Percentiles rank a stretch among this genome's conserved stretches.
Evolutionary conservation across 2,797 vertebrate species (phyloP).

Genomic region (Smutsia temminckii): DNA sequence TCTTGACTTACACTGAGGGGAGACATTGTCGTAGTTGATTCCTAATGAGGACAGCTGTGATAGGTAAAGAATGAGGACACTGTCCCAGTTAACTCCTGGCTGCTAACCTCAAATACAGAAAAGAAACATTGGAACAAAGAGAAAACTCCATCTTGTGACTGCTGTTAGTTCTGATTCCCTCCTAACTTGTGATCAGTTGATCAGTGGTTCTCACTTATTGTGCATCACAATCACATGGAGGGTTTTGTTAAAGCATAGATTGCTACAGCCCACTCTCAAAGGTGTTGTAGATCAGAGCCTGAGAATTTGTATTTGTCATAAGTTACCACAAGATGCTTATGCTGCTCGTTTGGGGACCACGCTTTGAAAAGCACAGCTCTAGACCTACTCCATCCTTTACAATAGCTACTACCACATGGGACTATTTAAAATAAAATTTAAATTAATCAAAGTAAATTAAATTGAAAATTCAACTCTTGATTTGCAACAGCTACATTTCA

Average conservation of each 20-base stretch:
- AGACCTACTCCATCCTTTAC: neutral
- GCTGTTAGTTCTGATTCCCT: neutral
- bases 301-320: neutral
- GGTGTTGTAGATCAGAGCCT: neutral
- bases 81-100: slow-evolving; percentile 66
- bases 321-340: neutral
- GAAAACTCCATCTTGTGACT: slow-evolving; percentile 9
- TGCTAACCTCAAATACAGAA: slow-evolving; percentile 24
- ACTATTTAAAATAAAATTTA: neutral
- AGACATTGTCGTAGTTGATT: slow-evolving; percentile 69
- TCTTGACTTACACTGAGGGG: slow-evolving; percentile 34
- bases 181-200: neutral
- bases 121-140: slow-evolving; percentile 14
- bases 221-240: neutral
- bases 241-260: neutral
- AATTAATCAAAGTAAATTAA: neutral
- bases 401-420: neutral
- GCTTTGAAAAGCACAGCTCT: neutral
- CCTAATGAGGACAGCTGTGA: slow-evolving; percentile 68
- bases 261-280: neutral
- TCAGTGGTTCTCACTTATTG: neutral
- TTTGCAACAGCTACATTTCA: neutral
- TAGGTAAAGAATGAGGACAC: slow-evolving; percentile 65
- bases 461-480: neutral
- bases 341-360: neutral